Percentiles rank a stretch among this genome's conserved stretches.
phyloP scores from a whole-genome alignment of 92 coral and sea anemone species.

The Pocillopora meandrina region DNA sequence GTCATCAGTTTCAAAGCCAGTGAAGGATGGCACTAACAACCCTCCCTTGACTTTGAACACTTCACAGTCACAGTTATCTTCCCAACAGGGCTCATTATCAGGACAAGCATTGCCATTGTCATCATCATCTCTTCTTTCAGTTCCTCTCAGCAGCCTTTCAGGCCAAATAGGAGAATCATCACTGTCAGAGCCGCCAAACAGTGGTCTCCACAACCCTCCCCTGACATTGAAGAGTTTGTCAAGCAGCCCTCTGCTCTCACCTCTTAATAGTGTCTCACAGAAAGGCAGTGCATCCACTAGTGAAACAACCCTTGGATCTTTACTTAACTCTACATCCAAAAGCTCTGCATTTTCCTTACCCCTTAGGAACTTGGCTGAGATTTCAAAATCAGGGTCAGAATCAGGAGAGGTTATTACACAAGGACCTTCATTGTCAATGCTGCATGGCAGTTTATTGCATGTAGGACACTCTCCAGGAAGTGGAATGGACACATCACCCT shows the following conservation, averaged over 20 bases:
- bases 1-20: neutral
- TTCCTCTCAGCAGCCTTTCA: constrained; percentile 32
- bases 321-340: constrained; percentile 2
- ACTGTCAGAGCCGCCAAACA: neutral
- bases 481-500: neutral
- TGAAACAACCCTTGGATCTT: neutral
- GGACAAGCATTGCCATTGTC: neutral
- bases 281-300: neutral
- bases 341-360: constrained; percentile 2
- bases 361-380: constrained; percentile 18
- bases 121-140: constrained; percentile 14
- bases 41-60: too few species aligned
- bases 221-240: constrained; percentile 21
- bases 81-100: neutral
- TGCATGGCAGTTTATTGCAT: constrained; percentile 21
- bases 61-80: too few species aligned
- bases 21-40: too few species aligned
- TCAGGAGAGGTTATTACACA: neutral
- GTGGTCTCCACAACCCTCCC: neutral
- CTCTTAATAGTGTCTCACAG: constrained; percentile 16
- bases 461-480: neutral
- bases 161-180: neutral
- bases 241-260: constrained; percentile 23
- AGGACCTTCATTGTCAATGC: constrained; percentile 20
- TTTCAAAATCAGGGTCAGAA: neutral